Percentiles rank a stretch among this genome's conserved stretches.
Conservation (phyloP, 2,888 invertebrate species). For the Ophonus ardosiacus region DNA sequence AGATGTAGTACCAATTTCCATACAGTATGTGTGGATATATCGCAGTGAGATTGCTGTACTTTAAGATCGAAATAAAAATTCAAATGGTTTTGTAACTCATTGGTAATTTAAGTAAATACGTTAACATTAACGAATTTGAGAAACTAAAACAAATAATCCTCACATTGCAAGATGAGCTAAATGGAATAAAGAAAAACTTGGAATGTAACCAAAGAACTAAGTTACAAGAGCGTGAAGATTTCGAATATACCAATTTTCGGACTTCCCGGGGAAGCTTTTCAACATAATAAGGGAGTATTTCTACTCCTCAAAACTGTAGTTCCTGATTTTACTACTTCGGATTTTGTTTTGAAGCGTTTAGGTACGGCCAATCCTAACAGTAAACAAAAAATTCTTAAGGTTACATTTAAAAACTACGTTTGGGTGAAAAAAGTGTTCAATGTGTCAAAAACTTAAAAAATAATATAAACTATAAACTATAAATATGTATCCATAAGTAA, state of each 20-base stretch:
- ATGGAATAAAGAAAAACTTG: neutral
- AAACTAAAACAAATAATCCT: neutral
- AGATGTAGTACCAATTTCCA: neutral
- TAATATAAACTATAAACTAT: neutral
- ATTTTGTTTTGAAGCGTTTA: neutral
- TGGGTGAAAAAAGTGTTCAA: too few species aligned
- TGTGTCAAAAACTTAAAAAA: neutral
- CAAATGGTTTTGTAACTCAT: too few species aligned
- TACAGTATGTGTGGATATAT: neutral
- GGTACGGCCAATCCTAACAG: neutral
- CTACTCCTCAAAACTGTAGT: too few species aligned
- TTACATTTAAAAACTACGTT: neutral
- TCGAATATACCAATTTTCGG: neutral
- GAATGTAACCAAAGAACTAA: neutral
- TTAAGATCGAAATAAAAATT: neutral
- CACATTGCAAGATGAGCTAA: neutral
- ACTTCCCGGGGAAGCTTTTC: neutral
- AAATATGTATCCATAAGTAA: neutral
- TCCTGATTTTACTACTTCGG: neutral
- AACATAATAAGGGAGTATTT: neutral
- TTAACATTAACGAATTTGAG: neutral
- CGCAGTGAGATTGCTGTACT: neutral
- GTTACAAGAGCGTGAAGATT: neutral
- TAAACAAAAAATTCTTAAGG: neutral
- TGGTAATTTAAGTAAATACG: neutral